Base-by-base conservation (phyloP, 2,888 invertebrate species). In the Biston betularia region DNA sequence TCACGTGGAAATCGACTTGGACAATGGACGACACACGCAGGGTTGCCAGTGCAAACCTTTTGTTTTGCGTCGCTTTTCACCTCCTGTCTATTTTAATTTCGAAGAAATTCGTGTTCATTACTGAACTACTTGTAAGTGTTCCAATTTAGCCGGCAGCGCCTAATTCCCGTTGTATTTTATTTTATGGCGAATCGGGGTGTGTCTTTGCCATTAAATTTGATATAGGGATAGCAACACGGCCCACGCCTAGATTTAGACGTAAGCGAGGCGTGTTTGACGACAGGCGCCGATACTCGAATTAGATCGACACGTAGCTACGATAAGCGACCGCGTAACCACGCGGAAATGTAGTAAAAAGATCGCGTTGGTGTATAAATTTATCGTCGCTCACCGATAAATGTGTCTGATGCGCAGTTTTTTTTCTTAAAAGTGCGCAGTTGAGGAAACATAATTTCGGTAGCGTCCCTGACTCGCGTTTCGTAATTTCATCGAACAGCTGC, bases 311-410 rank as follows among this genome's bases (percentile, higher is more conserved):
- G 84, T 83, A 81, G 82, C 82, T 74, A 83, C 85, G 88, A 89
- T 89, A 89, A 87, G 81, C 84, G 79, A 76, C 81, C 79, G 80
- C 82, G 89, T 88, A 84, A 83, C 90, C 87, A 93, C 89, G 93
- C 93, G 93, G 93, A 93, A 92, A 89, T 85, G 82, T 81, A 87
- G 87, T 87, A 86, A 88, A 90, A 91, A 87, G 84, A 85, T 85
- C 82, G 86, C 88, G 89, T 89, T 84, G 86, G 87, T 83, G 89
- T 87, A 87, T 87, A 89, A 89, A 91, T 92, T 90, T 90, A 91
- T 90, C 87, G 86, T 84, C 82, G 83, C 84, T 78, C 79, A 76
- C 81, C 81, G 84, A 88, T 89, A 90, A 81, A 89, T 85, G 84
- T 88, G 79, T 84, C 83, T 79, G 83, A 83, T 81, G 83, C 82